Evolutionary conservation across 1,140 invertebrate species (phyloP).

Genomic region (Eriosoma lanigerum): DNA sequence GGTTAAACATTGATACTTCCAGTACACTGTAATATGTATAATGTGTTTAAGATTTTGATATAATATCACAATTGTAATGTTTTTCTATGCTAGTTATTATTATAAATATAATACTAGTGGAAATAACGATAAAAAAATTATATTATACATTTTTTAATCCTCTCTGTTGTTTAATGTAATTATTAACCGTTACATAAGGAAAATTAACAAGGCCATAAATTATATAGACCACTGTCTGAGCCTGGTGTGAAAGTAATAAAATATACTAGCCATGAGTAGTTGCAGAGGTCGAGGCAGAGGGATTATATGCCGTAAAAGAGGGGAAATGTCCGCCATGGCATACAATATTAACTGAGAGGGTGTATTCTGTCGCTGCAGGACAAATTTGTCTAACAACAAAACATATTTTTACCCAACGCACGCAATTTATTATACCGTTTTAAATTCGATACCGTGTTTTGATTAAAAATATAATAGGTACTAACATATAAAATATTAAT

Average conservation of each 20-base stretch:
- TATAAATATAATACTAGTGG: too few species aligned
- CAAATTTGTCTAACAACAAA: constrained; percentile 43
- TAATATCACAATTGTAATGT: too few species aligned
- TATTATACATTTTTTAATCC: background rate
- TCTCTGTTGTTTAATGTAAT: constrained; percentile 6
- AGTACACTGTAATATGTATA: too few species aligned
- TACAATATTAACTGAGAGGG: constrained; percentile 5
- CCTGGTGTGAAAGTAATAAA: constrained; percentile 21
- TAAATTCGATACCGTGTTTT: background rate
- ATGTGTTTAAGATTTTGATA: too few species aligned
- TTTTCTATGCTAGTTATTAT: too few species aligned
- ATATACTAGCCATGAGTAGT: constrained; percentile 20
- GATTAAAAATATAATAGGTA: constrained; percentile 16
- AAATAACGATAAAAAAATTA: too few species aligned
- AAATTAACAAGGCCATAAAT: constrained; percentile 45
- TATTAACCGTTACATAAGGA: constrained; percentile 47
- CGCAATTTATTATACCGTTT: constrained; percentile 16
- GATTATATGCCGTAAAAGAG: constrained; percentile 38
- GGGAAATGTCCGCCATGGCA: background rate
- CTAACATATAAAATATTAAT: background rate
- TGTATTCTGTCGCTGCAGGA: background rate
- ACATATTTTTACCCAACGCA: constrained; percentile 9
- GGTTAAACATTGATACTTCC: too few species aligned
- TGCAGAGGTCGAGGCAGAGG: background rate
- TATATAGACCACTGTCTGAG: constrained; percentile 39